Evolutionary conservation across 2,888 invertebrate genomes (phyloP).

Genomic region (Aphidius colemani): DNA sequence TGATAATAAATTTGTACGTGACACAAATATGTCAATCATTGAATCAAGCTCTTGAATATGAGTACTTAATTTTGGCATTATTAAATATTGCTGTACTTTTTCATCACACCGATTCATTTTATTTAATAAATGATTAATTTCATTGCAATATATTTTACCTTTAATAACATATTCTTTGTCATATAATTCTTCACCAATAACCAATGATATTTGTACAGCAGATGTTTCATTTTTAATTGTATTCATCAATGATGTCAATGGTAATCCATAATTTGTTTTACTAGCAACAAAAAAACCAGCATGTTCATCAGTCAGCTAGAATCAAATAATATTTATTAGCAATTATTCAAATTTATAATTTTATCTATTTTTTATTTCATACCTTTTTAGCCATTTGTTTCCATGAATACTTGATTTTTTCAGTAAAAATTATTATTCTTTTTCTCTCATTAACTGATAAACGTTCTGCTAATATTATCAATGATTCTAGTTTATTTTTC

Average conservation of each 20-base stretch:
- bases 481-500: slow-evolving; percentile 42
- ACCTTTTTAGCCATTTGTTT: slow-evolving; percentile 42
- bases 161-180: slow-evolving; percentile 37
- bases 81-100: slow-evolving; percentile 48
- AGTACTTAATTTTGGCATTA: slow-evolving; percentile 41
- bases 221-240: slow-evolving; percentile 43
- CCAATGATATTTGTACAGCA: slow-evolving; percentile 39
- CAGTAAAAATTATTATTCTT: slow-evolving; percentile 42
- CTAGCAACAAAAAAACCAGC: slow-evolving; percentile 45
- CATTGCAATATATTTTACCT: slow-evolving; percentile 40
- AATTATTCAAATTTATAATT: slow-evolving; percentile 22
- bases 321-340: slow-evolving; percentile 21
- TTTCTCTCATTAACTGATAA: slow-evolving; percentile 29
- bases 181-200: slow-evolving; percentile 37
- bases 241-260: slow-evolving; percentile 41
- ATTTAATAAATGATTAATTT: slow-evolving; percentile 39
- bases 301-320: slow-evolving; percentile 37
- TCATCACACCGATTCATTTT: slow-evolving; percentile 44
- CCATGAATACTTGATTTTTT: slow-evolving; percentile 42
- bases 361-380: slow-evolving; percentile 5
- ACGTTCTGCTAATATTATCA: slow-evolving; percentile 39
- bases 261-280: slow-evolving; percentile 40
- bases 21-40: slow-evolving; percentile 40
- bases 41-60: slow-evolving; percentile 41
- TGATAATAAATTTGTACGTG: slow-evolving; percentile 36